These are phyloP conservation scores for Beris chalybata DNA, from an alignment of 2,888 invertebrate genomes.

Conservation along the genomic window DNA sequence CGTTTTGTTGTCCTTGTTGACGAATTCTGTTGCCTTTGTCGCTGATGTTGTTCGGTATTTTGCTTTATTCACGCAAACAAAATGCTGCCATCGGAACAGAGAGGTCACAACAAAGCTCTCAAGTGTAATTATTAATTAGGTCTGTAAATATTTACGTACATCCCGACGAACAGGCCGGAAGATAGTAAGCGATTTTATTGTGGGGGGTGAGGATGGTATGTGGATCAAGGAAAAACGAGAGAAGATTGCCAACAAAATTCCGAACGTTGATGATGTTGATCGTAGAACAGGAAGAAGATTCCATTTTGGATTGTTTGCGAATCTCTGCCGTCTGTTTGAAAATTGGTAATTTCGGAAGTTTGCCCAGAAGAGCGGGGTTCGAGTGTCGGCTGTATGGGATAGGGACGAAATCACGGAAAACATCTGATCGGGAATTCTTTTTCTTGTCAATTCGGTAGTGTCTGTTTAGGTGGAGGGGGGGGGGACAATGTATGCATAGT, in stretches of 20 bases:
- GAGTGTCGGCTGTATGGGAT: too few relatives aligned
- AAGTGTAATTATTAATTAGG: conserved; percentile 50
- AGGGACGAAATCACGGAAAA: too few relatives aligned
- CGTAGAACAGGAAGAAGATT: conserved; percentile 8
- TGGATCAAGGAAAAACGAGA: background rate
- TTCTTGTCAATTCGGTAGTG: too few relatives aligned
- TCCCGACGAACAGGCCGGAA: conserved; percentile 22
- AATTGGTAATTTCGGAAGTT: conserved; percentile 14
- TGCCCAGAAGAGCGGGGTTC: too few relatives aligned
- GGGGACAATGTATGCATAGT: too few relatives aligned
- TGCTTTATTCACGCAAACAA: conserved; percentile 31
- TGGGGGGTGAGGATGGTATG: conserved; percentile 8
- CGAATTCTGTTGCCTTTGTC: conserved; percentile 9
- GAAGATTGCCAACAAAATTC: background rate
- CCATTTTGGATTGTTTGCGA: conserved; percentile 24
- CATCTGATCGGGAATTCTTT: too few relatives aligned
- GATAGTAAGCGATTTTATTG: too few relatives aligned
- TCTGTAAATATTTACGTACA: conserved; percentile 50
- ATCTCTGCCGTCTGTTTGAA: conserved; percentile 23
- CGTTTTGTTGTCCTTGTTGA: conserved; percentile 28
- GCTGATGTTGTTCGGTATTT: conserved; percentile 15
- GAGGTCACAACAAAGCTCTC: conserved; percentile 21
- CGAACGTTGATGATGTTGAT: conserved; percentile 18
- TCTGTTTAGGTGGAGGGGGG: too few relatives aligned
- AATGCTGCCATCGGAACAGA: conserved; percentile 10